Base-by-base conservation (phyloP, 2,888 invertebrate genomes). In the Perizoma affinitatum region DNA sequence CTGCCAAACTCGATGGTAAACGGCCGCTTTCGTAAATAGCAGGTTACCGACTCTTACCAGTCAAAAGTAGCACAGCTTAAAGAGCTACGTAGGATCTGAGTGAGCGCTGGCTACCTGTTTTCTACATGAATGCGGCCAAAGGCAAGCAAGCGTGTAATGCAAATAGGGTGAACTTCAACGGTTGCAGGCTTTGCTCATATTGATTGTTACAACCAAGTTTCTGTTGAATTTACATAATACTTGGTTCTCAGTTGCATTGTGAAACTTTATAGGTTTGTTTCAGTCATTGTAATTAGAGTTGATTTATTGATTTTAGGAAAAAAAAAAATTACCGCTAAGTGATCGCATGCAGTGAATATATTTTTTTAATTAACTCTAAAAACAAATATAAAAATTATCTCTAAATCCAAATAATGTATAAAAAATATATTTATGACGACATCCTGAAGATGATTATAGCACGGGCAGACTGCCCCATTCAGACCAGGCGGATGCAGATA, bases 151-250 rank as follows among this genome's bases (percentile, higher is more conserved):
- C 75, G 72, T 75, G 73, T 79, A 78, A 81, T 79, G 76, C 77
- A 76, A 78, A 81, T 76, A 73, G 74, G 71, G 69, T 74, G 70
- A 80, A 81, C 77, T 82, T 83, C 74, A 77, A 73, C 77, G 75
- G 78, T 73, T 76, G 78, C 77, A 71, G 71, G 72, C 71, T 75
- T 69, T 73, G 67, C 72, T 73, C 68, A 65, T 81, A 84, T 84
- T 74, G 83, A 82, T 80, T 79, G 71, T 73, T 68, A 74, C 72
- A 69, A 68, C 69, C 59, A 70, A 65, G 61, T 61, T 63, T 50
- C 48, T 61, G 46, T 10, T 38, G 11, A 62, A 61, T 58, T 56
- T 60, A 55, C 62, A 56, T 60, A 59, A 51, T 54, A 63, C 56
- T 64, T 58, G 54, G 52, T 51, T 64, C 56, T 52, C 36, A 50